Base-by-base conservation (phyloP, 2,113 vertebrate species). In the Macrotis lagotis region DNA sequence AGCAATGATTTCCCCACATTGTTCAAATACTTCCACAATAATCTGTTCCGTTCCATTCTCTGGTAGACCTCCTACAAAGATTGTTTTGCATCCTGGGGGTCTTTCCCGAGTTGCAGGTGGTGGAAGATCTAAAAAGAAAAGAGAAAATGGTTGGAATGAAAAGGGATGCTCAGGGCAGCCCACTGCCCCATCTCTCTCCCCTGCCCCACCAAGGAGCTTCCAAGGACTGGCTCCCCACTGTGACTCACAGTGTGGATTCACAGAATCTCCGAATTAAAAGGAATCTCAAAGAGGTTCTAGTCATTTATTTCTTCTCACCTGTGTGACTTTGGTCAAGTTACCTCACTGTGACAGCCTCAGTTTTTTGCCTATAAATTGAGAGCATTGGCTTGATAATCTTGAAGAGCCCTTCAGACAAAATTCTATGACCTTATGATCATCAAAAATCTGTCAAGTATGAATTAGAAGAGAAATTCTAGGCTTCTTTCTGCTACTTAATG, bases 1-100 rank as follows among this genome's bases (percentile, higher is more conserved):
- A 48, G 99, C 99, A 3, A 99, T 99, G 98, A 99, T 99, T 3
- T 99, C 99, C 0, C 99, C 99, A 5, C 99, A 99, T 98, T 99
- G 99, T n/a, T 99, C 99, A 7, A 99, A 99, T 94, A 99, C 98
- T 92, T 99, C 99, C 98, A 99, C 98, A 26, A 99, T 99, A 95
- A 99, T 99, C 98, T 99, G 99, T 97, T 99, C 99, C 0, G 98
- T 99, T 3, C 98, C 98, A 0, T 99, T 99, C 96, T 99, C 99
- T 0, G 99, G 99, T 90, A 99, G 98, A 25, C 99, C 99, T 0
- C 99, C 99, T 9, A 99, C 99, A 98, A 99, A 99, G 96, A 99
- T 99, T 0, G 99, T 99, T 98, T 99, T 99, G 97, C 99, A 99
- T 48, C 99, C 99, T 0, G 99, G 99, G 92, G 99, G 99, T 94